Evolutionary conservation across 2,797 vertebrate species (phyloP).

Genomic region (Hydrocynus forskahlii): DNA sequence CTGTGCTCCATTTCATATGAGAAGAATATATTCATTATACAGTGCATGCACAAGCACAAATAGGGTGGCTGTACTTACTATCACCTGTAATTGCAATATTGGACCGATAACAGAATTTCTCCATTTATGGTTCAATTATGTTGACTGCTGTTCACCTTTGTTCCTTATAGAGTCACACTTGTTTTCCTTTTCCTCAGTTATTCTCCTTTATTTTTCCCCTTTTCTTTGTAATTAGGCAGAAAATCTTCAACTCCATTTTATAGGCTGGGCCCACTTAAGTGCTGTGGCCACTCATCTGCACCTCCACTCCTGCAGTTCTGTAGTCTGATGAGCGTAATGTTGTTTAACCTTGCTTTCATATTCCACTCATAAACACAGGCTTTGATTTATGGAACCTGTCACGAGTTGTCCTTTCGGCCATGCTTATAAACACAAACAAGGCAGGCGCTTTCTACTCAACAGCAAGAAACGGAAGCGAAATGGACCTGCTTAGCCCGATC

Average conservation of each 20-base stretch:
- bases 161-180: background rate
- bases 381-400: slow-evolving; percentile 53
- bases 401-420: slow-evolving; percentile 32
- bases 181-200: background rate
- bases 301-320: slow-evolving; percentile 7
- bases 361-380: slow-evolving; percentile 44
- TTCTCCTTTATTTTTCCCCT: background rate
- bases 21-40: background rate
- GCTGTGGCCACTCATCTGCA: background rate
- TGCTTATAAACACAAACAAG: slow-evolving; percentile 50
- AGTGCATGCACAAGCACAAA: background rate
- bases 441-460: slow-evolving; percentile 34
- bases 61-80: background rate
- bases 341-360: slow-evolving; percentile 47
- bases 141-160: background rate
- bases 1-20: too few relatives aligned
- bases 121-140: too few relatives aligned
- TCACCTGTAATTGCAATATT: background rate
- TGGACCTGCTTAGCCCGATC: slow-evolving; percentile 46
- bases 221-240: slow-evolving; percentile 41
- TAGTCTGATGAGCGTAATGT: slow-evolving; percentile 40
- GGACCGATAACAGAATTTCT: background rate
- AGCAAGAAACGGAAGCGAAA: slow-evolving; percentile 35
- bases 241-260: background rate
- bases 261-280: background rate